Evolutionary conservation across 2,888 invertebrate species (phyloP).

Genomic region (Drosophila buzzatii): DNA sequence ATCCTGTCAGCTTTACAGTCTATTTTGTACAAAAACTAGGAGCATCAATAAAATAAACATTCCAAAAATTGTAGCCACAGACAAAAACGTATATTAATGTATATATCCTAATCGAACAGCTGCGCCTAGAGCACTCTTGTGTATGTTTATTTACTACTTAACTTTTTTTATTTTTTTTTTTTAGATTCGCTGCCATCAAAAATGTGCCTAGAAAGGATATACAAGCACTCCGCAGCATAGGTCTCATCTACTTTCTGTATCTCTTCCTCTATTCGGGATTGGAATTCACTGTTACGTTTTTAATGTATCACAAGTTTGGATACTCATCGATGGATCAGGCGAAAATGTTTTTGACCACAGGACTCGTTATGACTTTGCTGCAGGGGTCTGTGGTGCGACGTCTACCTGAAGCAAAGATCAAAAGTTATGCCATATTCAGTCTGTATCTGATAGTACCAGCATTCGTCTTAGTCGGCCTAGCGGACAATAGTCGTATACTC

Average conservation of each 20-base stretch:
- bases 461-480: constrained; percentile 93
- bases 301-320: constrained; percentile 96
- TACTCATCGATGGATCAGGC: constrained; percentile 98
- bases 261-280: constrained; percentile 97
- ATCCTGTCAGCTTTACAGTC: too few species aligned
- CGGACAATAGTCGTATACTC: constrained; percentile 87
- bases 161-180: background rate
- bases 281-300: constrained; percentile 98
- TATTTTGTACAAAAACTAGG: too few species aligned
- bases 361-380: constrained; percentile 94
- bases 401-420: constrained; percentile 90
- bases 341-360: constrained; percentile 98
- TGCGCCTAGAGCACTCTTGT: too few species aligned
- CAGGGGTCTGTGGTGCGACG: constrained; percentile 96
- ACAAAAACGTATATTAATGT: too few species aligned
- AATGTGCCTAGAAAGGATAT: constrained; percentile 88
- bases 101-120: too few species aligned
- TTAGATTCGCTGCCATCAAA: constrained; percentile 89
- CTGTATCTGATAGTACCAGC: constrained; percentile 94
- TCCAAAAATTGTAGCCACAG: too few species aligned
- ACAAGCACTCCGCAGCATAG: constrained; percentile 88
- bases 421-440: constrained; percentile 90
- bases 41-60: too few species aligned
- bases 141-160: background rate
- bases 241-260: constrained; percentile 94